Base-by-base conservation (phyloP, 2,888 invertebrate genomes). In the Cerastoderma edule region DNA sequence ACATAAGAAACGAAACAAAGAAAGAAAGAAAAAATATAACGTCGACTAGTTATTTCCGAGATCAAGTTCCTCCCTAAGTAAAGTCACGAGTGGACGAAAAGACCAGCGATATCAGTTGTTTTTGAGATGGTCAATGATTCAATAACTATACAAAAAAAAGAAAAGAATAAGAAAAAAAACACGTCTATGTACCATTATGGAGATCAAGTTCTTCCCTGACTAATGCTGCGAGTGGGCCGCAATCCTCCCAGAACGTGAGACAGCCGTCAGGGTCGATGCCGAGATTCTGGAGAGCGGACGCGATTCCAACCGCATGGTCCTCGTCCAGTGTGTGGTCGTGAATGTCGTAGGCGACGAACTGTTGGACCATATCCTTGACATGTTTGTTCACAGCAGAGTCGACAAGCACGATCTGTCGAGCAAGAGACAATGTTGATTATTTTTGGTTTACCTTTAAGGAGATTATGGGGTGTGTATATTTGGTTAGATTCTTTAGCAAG, bases 241-340 rank as follows among this genome's bases (percentile, higher is more conserved):
- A 86, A 56, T 88, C 88, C 44, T 88, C 88, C 88, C 88, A 88
- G 74, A 87, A 85, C 0, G 88, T 85, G 6, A 84, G 32, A 57
- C 87, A 88, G 0, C 88, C 88, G 50, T 85, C 85, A 2, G 85
- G 54, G 1, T 48, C 16, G 13, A 84, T 48, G 10, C 53, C 71
- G 13, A 57, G 50, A 8, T 75, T 39, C 24, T 72, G 28, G 1
- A 87, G 53, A 19, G 82, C 74, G 8, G 78, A 50, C 5, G 75
- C 65, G 24, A 88, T 87, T 30, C 75, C 72, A 16, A 28, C 30
- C 0, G 88, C 86, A 71, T 86, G 84, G 1, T 68, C 44, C 6
- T 67, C 27, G 67, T 87, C 86, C 19, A 74, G 50, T 0, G 28
- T 75, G 72, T 87, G 87, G 63, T 88, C 83, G 1, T 72, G 53